These are phyloP conservation scores for Microplitis manilae DNA, from an alignment of 2,888 invertebrate genomes.

Conservation along the genomic window DNA sequence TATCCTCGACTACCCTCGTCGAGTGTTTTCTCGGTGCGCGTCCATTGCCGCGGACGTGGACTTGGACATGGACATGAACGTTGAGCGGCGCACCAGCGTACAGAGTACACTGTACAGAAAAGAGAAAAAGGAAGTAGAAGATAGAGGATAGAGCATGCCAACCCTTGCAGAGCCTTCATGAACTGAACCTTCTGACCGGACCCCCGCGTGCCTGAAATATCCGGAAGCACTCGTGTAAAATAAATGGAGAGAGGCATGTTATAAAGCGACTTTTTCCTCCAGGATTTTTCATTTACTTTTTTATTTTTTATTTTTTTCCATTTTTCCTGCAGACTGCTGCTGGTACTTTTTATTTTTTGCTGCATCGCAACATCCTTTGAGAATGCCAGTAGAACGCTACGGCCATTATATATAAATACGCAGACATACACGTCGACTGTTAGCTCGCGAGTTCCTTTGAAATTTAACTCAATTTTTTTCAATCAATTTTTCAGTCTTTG, in stretches of 20 bases:
- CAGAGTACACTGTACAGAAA: too few species aligned
- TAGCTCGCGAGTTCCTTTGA: neutral
- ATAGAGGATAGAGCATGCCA: conserved; percentile 31
- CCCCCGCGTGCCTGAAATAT: conserved; percentile 64
- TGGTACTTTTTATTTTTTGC: conserved; percentile 55
- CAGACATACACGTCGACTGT: neutral
- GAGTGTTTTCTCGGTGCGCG: conserved; percentile 29
- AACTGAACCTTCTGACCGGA: conserved; percentile 63
- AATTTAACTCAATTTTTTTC: conserved; percentile 17
- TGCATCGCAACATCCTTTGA: conserved; percentile 29
- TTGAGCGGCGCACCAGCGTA: conserved; percentile 16
- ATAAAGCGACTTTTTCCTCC: conserved; percentile 32
- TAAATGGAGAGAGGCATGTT: conserved; percentile 55
- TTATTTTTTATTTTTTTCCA: conserved; percentile 10
- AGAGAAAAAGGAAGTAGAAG: neutral
- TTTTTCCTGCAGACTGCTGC: conserved; percentile 16
- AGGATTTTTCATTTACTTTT: conserved; percentile 36
- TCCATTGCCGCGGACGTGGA: conserved; percentile 8
- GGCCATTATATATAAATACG: neutral
- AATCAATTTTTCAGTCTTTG: conserved; percentile 18
- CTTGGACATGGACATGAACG: conserved; percentile 24
- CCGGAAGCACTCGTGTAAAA: conserved; percentile 66
- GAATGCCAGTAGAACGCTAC: conserved; percentile 6
- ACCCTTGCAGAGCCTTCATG: conserved; percentile 53
- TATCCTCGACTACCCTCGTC: conserved; percentile 24